Evolutionary conservation across 2,113 vertebrate genomes (phyloP).

Genomic region (Muntiacus muntjak): DNA sequence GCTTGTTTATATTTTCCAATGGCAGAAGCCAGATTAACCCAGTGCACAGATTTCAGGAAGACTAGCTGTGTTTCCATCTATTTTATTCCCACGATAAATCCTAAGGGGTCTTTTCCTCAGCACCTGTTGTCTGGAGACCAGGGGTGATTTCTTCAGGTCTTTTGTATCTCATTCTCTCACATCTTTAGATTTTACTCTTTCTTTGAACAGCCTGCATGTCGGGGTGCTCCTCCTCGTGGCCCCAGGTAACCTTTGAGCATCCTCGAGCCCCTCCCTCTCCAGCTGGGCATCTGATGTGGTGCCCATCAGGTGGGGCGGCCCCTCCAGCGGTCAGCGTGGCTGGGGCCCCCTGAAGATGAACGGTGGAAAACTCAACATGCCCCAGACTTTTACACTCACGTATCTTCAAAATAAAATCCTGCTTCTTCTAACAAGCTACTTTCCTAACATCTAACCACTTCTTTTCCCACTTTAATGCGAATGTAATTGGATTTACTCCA

Average conservation of each 20-base stretch:
- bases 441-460: not conserved
- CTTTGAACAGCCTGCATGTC: not conserved
- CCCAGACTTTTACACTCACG: not conserved
- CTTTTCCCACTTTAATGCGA: not conserved
- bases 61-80: not conserved
- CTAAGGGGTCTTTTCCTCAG: not conserved
- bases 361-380: not conserved
- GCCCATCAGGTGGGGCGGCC: rapidly evolving
- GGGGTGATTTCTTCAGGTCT: not conserved
- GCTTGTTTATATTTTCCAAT: not conserved
- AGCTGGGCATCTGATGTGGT: rapidly evolving
- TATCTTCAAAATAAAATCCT: not conserved
- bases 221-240: not conserved
- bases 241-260: not conserved
- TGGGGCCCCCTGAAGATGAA: not conserved
- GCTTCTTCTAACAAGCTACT: not conserved
- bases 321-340: not conserved
- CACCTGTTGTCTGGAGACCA: not conserved
- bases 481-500: not conserved
- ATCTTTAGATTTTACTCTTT: not conserved
- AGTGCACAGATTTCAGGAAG: not conserved
- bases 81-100: not conserved
- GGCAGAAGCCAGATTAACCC: not conserved
- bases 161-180: not conserved
- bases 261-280: not conserved